Conservation (phyloP, 2,888 invertebrate genomes). For the Salpingus planirostris region DNA sequence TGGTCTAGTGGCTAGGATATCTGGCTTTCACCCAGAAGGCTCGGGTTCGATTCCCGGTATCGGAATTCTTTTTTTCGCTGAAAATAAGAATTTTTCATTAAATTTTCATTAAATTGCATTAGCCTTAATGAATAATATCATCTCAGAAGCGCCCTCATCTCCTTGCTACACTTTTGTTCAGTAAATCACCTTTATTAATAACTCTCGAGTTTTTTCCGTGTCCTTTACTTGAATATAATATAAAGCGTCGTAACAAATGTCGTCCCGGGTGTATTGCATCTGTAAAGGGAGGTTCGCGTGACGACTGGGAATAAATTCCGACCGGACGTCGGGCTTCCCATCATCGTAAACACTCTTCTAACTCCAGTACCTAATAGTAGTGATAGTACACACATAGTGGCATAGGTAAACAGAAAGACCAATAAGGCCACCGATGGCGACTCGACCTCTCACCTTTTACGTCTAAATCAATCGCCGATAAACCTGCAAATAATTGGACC, state of each 20-base stretch:
- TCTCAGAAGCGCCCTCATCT: too few species aligned
- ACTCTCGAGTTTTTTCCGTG: too few species aligned
- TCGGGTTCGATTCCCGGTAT: constrained; percentile 51
- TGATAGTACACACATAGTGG: constrained; percentile 16
- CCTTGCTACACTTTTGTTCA: too few species aligned
- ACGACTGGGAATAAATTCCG: constrained; percentile 18
- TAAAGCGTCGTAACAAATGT: constrained; percentile 10
- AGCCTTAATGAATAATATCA: too few species aligned
- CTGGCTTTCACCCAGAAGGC: constrained; percentile 54
- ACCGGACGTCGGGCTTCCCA: constrained; percentile 14
- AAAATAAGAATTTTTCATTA: too few species aligned
- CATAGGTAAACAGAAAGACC: constrained; percentile 18
- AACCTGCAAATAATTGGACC: too few species aligned
- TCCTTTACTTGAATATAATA: too few species aligned
- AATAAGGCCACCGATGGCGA: constrained; percentile 9
- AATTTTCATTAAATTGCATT: too few species aligned
- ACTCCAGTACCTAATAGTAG: too few species aligned
- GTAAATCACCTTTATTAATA: too few species aligned
- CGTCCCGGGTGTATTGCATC: constrained; percentile 13
- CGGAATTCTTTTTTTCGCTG: constrained; percentile 40
- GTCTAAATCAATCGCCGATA: constrained; percentile 4
- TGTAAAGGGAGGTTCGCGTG: constrained; percentile 15
- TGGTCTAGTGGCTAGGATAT: constrained; percentile 54
- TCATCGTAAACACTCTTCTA: constrained; percentile 22
- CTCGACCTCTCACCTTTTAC: too few species aligned